These are phyloP conservation scores for Leptarthrus brevirostris DNA, from an alignment of 2,888 invertebrate species.

Conservation along the genomic window DNA sequence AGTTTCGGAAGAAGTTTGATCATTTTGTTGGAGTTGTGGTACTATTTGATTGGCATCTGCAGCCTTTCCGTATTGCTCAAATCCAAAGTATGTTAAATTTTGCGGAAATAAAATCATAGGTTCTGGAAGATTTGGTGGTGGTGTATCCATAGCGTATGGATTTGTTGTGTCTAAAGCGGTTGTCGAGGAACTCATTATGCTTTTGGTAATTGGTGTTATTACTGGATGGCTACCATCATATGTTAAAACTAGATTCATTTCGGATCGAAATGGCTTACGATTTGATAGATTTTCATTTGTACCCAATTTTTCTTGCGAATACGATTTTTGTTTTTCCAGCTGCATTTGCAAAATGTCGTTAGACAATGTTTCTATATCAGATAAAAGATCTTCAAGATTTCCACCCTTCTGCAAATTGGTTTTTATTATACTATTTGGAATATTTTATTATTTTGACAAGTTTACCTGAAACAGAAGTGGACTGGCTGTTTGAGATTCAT, in stretches of 20 bases:
- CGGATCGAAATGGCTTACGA: constrained; percentile 66
- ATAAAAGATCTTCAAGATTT: constrained; percentile 76
- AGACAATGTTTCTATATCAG: constrained; percentile 75
- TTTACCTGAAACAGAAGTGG: constrained; percentile 52
- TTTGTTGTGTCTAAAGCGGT: constrained; percentile 30
- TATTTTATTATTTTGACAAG: neutral
- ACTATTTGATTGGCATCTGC: constrained; percentile 48
- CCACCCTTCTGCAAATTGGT: constrained; percentile 69
- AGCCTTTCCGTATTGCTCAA: constrained; percentile 55
- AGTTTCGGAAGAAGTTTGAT: neutral
- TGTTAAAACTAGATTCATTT: constrained; percentile 65
- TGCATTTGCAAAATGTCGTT: constrained; percentile 65
- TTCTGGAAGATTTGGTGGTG: constrained; percentile 64
- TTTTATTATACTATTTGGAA: neutral
- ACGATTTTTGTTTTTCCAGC: constrained; percentile 61
- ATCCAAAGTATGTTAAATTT: constrained; percentile 65
- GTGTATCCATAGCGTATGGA: constrained; percentile 31
- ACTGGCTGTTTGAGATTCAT: constrained; percentile 55
- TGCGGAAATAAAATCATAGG: constrained; percentile 66
- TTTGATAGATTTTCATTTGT: constrained; percentile 48
- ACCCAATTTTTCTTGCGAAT: constrained; percentile 51
- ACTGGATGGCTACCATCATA: constrained; percentile 62
- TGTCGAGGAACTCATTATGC: constrained; percentile 51
- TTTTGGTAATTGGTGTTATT: constrained; percentile 56
- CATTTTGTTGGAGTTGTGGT: constrained; percentile 51